phyloP scores from a whole-genome alignment of 2,888 invertebrate species.

The Ecliptopera silaceata region DNA sequence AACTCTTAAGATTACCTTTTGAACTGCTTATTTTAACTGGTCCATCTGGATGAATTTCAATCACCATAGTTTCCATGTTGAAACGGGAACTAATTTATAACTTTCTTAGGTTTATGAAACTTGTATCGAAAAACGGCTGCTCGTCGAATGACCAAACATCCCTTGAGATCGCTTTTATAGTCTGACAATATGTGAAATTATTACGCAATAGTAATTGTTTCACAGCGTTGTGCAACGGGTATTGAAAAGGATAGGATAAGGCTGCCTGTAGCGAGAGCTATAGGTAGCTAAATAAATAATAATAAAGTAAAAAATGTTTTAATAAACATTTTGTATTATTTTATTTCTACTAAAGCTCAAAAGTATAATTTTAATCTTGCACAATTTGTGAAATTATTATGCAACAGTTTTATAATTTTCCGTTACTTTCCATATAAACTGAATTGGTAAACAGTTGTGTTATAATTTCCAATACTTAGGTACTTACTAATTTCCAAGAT shows the following conservation, averaged over 20 bases:
- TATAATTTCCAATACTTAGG: too few relatives aligned
- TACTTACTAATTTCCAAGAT: too few relatives aligned
- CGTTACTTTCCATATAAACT: too few relatives aligned
- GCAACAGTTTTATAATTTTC: too few relatives aligned
- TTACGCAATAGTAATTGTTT: background rate
- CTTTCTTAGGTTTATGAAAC: background rate
- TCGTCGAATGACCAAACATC: background rate
- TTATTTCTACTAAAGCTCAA: too few relatives aligned
- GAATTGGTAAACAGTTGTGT: too few relatives aligned
- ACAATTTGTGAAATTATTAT: background rate
- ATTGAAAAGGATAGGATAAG: background rate
- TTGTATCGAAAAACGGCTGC: background rate
- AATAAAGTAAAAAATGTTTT: too few relatives aligned
- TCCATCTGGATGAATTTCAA: constrained; percentile 18
- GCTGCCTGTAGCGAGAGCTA: background rate
- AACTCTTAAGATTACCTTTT: background rate
- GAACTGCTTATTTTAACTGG: background rate
- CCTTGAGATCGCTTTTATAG: background rate
- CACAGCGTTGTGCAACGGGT: background rate
- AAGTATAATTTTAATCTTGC: too few relatives aligned
- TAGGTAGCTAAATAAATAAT: too few relatives aligned
- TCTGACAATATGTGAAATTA: constrained; percentile 5
- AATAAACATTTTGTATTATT: too few relatives aligned
- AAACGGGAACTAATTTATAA: background rate
- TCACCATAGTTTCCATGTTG: constrained; percentile 24